Evolutionary conservation across 2,888 invertebrate species (phyloP), one percentile per base, ranked within the genome.

Genomic region (Drosophila koepferae): DNA sequence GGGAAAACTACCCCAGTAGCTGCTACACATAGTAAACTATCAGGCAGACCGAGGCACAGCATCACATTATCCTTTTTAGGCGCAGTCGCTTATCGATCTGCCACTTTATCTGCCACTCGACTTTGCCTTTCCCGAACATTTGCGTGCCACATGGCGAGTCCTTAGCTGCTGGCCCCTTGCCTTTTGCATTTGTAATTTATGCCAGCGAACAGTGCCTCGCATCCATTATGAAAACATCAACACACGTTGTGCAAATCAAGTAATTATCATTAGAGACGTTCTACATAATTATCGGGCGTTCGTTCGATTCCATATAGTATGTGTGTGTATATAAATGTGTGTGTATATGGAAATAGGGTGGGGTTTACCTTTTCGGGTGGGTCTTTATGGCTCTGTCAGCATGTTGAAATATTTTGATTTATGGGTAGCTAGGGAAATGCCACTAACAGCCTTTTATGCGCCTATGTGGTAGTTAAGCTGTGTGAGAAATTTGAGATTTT

Each of bases 201-300:
- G 86, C 83, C 59, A 28, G 56, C 34, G 58, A 61, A 59, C 28
- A 36, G 49, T 51, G 28, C 72, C 72, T 51, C 48, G 75, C 70
- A 81, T 79, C 75, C 79, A 85, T 86, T 86, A 83, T 90, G 79
- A 70, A 85, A 86, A 86, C 83, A 88, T 88, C 81, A 85, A 81
- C 88, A 86, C 80, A 89, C 82, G 72, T 85, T 87, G 85, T 81
- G 89, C 80, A 89, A 86, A 90, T 90, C 86, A 81, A 90, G 90
- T 80, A 90, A 86, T 86, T 88, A 86, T 77, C 83, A 81, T 76
- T 75, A 81, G 44, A 87, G 70, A 81, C 70, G 67, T 82, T 82
- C 72, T 74, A 75, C 81, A 81, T 80, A 90, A 90, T 86, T 88
- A 86, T 90, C 89, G 71, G 70, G 56, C 46, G 65, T 63, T 75